These are phyloP conservation scores for Bovichtus variegatus DNA, from an alignment of 2,797 vertebrate species.

Conservation along the genomic window DNA sequence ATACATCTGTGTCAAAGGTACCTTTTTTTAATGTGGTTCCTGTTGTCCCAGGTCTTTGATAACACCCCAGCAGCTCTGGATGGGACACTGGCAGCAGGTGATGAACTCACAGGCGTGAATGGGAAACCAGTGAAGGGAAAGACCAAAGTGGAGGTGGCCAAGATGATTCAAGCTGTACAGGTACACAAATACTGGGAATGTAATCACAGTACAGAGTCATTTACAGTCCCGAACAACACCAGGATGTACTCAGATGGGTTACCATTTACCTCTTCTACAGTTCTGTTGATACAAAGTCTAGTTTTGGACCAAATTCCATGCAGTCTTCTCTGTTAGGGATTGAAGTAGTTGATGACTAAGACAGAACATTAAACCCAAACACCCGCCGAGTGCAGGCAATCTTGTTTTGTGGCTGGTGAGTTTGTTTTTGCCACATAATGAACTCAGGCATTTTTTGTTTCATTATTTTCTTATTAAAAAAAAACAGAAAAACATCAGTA, in stretches of 20 bases:
- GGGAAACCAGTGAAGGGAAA: conserved; percentile 97
- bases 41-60: conserved; percentile 91
- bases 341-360: neutral
- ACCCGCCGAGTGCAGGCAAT: neutral
- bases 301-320: neutral
- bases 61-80: conserved; percentile 96
- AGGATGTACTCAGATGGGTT: neutral
- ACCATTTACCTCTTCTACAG: neutral
- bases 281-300: neutral
- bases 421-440: neutral
- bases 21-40: conserved; percentile 15
- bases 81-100: conserved; percentile 94
- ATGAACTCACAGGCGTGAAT: conserved; percentile 97
- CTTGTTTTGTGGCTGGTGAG: neutral
- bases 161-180: conserved; percentile 99
- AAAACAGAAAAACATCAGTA: accelerated
- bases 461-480: neutral
- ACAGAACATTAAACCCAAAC: neutral
- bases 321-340: neutral
- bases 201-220: neutral
- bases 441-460: neutral
- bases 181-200: conserved; percentile 70
- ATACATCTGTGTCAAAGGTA: neutral
- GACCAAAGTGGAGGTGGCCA: conserved; percentile 98
- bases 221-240: neutral